phyloP scores from a whole-genome alignment of 64 coral and sea anemone species.

The Porites lutea region DNA sequence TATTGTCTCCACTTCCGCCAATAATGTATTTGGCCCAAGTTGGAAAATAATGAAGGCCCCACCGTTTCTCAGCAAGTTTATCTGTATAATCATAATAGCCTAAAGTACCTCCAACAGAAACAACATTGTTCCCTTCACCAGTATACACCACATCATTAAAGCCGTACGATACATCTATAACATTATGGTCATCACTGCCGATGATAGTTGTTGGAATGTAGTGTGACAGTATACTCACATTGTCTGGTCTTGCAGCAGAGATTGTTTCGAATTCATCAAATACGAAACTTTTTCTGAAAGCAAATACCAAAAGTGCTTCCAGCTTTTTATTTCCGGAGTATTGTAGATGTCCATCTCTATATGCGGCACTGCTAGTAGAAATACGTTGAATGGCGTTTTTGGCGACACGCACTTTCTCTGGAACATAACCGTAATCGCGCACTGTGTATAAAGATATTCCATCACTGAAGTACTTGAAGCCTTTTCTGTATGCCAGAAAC shows the following conservation, averaged over 20 bases:
- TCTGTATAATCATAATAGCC: not conserved
- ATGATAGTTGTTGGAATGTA: constrained; percentile 38
- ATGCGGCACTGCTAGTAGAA: not conserved
- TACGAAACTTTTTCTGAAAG: not conserved
- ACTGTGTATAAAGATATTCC: not conserved
- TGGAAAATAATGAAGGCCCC: not conserved
- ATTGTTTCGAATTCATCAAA: constrained; percentile 28
- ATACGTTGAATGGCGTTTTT: not conserved
- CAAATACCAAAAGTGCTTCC: constrained; percentile 26
- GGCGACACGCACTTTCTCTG: not conserved
- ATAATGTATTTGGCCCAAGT: constrained; percentile 26
- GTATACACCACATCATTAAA: constrained; percentile 13
- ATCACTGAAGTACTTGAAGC: not conserved
- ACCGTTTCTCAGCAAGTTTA: not conserved
- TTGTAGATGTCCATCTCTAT: not conserved
- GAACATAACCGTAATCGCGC: not conserved
- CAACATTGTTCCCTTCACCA: constrained; percentile 36
- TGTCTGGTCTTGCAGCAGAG: not conserved
- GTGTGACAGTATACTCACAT: not conserved
- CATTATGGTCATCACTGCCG: not conserved
- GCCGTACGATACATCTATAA: constrained; percentile 22
- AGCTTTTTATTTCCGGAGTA: not conserved
- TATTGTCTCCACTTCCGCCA: constrained; percentile 28
- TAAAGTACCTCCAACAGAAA: constrained; percentile 3
- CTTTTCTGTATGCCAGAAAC: not conserved